Base-by-base conservation (phyloP, 2,797 vertebrate genomes). In the Gallinago solitaria region DNA sequence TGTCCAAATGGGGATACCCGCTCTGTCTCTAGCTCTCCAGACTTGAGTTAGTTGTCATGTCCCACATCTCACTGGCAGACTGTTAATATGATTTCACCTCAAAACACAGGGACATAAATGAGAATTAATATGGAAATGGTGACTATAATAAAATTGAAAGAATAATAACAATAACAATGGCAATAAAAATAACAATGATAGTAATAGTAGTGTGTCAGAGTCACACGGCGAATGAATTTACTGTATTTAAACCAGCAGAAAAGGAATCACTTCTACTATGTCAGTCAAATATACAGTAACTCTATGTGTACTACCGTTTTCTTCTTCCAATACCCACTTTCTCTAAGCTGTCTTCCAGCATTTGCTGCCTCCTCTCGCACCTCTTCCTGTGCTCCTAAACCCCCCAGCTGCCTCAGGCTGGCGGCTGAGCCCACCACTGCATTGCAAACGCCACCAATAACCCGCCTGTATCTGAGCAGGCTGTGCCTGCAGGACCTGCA, bases 181-280 rank as follows among this genome's bases (percentile, higher is more conserved):
- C 68, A 76, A 69, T 18, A 65, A 37, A 21, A 83, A 74, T 82
- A 78, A 56, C 60, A 54, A 81, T 37, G 15, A 67, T 64, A 88
- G 45, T 85, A 85, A 51, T 51, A 89, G 50, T 68, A 83, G 27
- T 65, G 14, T 73, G n/a, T 76, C 2, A 7, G 61, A 86, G 35
- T 63, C 74, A 90, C 30, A 67, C 1, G 11, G 24, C 69, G 80
- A 82, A 84, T 76, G 12, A 73, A 73, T 88, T 94, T 84, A 51
- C 63, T 57, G 9, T 94, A 73, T 90, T 84, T 87, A 84, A 78
- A 47, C 18, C 41, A 86, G 8, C 9, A 80, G 51, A 88, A 95
- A 94, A 60, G 78, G 16, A 94, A 75, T 88, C 4, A 78, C 53
- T 25, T 77, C 39, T 51, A 16, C 71, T 73, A n/a, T 32, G 17